phyloP scores from a whole-genome alignment of 2,797 vertebrate genomes.

The Macroramphosus scolopax region DNA sequence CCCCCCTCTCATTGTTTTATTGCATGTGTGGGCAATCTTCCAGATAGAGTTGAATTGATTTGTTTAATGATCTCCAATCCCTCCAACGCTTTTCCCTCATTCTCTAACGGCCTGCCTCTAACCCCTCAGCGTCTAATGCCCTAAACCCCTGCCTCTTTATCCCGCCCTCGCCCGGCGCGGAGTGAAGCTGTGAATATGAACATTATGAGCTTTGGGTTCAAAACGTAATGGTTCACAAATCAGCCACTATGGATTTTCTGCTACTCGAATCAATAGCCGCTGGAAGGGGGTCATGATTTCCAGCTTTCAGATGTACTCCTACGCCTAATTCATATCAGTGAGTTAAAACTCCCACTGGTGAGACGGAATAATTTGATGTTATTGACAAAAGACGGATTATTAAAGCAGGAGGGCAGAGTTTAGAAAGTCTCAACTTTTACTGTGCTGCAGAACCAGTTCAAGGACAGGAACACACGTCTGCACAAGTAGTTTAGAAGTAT shows the following conservation, averaged over 20 bases:
- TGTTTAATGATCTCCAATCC: conserved; percentile 71
- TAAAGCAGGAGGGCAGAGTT: not conserved
- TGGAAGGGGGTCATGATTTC: conserved; percentile 83
- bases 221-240: conserved; percentile 89
- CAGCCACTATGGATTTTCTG: conserved; percentile 87
- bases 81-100: conserved; percentile 57
- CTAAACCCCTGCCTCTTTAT: conserved; percentile 69
- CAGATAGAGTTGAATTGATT: conserved; percentile 72
- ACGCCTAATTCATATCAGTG: conserved; percentile 79
- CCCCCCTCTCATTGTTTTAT: conserved; percentile 67
- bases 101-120: conserved; percentile 46
- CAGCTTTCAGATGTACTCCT: conserved; percentile 81
- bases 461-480: conserved; percentile 8
- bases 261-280: conserved; percentile 79
- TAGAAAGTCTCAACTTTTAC: conserved; percentile 3
- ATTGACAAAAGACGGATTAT: conserved; percentile 15
- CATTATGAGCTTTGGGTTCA: conserved; percentile 85
- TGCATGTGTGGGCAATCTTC: conserved; percentile 72
- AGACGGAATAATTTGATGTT: conserved; percentile 39
- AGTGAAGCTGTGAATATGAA: conserved; percentile 82
- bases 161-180: conserved; percentile 67
- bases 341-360: conserved; percentile 60
- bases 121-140: conserved; percentile 58
- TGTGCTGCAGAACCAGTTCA: not conserved
- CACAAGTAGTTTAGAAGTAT: too few species aligned